Base-by-base conservation (phyloP, 2,113 vertebrate species). In the Crypturellus undulatus region DNA sequence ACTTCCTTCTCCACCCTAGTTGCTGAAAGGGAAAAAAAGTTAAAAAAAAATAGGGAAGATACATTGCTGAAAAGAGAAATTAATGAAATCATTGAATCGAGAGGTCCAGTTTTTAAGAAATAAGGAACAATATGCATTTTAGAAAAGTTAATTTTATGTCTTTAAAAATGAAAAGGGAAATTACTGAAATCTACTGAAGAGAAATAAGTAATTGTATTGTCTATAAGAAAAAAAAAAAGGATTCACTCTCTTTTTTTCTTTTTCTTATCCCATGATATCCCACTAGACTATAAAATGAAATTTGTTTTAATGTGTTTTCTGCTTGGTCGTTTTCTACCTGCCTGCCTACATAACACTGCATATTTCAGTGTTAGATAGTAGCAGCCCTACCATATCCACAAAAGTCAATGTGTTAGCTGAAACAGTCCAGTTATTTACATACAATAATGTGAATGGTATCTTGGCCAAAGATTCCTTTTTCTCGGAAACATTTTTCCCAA, bases 381-480 rank as follows among this genome's bases (percentile, higher is more conserved):
- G 72, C 43, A 90, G 63, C 12, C 22, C 47, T 25, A 87, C 8
- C 9, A 3, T 25, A 63, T 58, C 65, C 54, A 83, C 36, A 84
- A 90, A 28, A 93, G 54, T 15, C 69, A 20, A 83, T 22, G 51
- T 34, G 24, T 40, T 62, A 67, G 0, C 0, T 83, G 43, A 90
- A 93, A 83, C 43, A 91, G 85, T 70, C 54, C 36, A 49, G 9
- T 63, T 91, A 76, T 87, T 91, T 82, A 68, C 32, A 89, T n/a
- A 77, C 32, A 88, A 84, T 78, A 83, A 79, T 3, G 2, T 43
- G 40, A 78, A 34, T 28, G 36, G 30, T 4, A 0, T 76, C 65
- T 87, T 42, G 87, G 38, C 28, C 59, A 38, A 81, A 72, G 69
- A 25, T 82, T 81, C 5, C 86, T 87, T 70, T 64, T 28, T 68